Evolutionary conservation across 2,113 vertebrate species (phyloP), one percentile per base, ranked within the genome.

Genomic region (Mesocricetus auratus): DNA sequence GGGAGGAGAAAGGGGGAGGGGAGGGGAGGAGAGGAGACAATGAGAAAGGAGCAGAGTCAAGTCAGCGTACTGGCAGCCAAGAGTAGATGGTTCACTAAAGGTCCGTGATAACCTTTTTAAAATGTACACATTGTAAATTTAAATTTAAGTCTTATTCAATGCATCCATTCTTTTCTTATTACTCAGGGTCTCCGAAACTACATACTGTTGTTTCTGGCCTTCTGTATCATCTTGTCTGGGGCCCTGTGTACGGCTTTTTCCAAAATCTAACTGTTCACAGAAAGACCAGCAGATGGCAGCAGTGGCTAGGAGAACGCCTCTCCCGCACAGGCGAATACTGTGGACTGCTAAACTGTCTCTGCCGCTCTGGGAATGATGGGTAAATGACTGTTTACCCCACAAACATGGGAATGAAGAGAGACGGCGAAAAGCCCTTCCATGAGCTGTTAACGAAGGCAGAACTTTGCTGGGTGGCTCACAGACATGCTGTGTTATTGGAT

Each of bases 161-260:
- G 78, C 45, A 12, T 2, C 93, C 36, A 31, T 93, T 86, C 19
- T 47, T 78, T 79, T 97, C 98, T 97, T 98, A 13, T 83, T 98
- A 1, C 94, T 58, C 97, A 99, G 99, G 99, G 99, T 15, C 89
- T 98, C 31, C 97, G 95, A 47, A 99, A 99, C 97, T 99, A 98
- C 10, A 0, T 98, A 5, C 94, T 99, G 90, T 98, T 99, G 94
- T 74, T 50, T 7, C 21, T 99, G 79, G 99, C 99, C 0, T 98
- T 98, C 88, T 99, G 98, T 79, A 96, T 98, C 78, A 97, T 99
- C 94, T 39, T 99, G 97, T 73, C 98, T 5, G 99, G 99, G 74
- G 99, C 99, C 0, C 79, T 99, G 45, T 98, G 99, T 53, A 99
- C 99, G 0, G 99, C 98, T 42, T 98, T 99, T 98, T 99, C 99